phyloP scores from a whole-genome alignment of 2,797 vertebrate species.

The Pyrrhura leucotis region DNA sequence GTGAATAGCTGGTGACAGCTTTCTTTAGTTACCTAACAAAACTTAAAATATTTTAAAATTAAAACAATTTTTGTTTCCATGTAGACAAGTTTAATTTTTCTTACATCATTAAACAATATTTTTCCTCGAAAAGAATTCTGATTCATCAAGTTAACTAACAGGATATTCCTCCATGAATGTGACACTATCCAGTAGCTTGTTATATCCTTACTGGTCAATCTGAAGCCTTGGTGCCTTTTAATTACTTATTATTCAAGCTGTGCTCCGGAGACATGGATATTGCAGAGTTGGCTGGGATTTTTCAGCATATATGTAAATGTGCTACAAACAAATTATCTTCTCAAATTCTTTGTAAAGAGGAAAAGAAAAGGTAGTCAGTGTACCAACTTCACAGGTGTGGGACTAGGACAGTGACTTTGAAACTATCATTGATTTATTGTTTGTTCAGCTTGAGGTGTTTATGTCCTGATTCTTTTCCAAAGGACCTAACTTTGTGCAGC shows the following conservation, averaged over 20 bases:
- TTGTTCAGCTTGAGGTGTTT: slow-evolving; percentile 30
- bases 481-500: slow-evolving; percentile 12
- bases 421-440: background rate
- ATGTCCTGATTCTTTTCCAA: slow-evolving; percentile 2
- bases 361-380: background rate
- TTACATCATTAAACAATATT: background rate
- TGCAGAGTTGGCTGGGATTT: background rate
- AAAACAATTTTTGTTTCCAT: background rate
- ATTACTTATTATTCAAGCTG: background rate
- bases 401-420: background rate
- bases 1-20: background rate
- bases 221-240: background rate
- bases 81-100: background rate
- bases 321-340: background rate
- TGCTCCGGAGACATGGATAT: background rate
- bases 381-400: background rate
- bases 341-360: background rate
- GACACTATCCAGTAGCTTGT: background rate
- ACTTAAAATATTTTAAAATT: background rate
- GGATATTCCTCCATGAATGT: background rate
- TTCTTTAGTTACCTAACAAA: background rate
- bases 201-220: background rate
- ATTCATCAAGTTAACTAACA: background rate
- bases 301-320: background rate
- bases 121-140: background rate